Evolutionary conservation across 2,113 vertebrate species (phyloP).

Genomic region (Hucho hucho): DNA sequence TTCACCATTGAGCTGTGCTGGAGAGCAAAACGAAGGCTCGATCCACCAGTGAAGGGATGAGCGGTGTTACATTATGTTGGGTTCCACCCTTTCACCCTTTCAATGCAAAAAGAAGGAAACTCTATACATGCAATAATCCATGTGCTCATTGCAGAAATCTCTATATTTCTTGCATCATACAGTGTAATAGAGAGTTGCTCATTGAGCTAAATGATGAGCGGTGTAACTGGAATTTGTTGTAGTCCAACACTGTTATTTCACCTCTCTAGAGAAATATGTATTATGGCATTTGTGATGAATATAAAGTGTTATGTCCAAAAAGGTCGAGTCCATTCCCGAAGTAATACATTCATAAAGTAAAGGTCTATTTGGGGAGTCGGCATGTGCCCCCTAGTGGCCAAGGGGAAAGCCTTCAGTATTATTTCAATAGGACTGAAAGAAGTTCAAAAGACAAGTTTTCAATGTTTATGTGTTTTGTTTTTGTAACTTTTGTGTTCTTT

Average conservation of each 20-base stretch:
- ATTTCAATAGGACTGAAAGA: background rate
- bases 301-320: background rate
- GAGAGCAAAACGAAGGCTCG: slow-evolving; percentile 31
- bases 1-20: slow-evolving; percentile 23
- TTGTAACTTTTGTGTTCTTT: background rate
- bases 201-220: slow-evolving; percentile 29
- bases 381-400: too few species aligned
- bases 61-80: background rate
- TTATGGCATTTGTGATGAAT: slow-evolving; percentile 12
- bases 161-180: slow-evolving; percentile 21
- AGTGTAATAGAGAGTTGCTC: background rate
- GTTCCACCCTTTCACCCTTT: background rate
- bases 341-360: background rate
- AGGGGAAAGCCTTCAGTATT: background rate
- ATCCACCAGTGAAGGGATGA: slow-evolving; percentile 37
- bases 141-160: background rate
- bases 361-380: too few species aligned
- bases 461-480: background rate
- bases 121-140: slow-evolving; percentile 41
- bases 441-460: background rate
- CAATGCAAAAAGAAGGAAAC: slow-evolving; percentile 24
- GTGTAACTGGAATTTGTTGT: slow-evolving; percentile 16
- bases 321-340: background rate
- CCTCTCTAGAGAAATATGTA: background rate
- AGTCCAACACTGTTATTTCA: slow-evolving; percentile 33